These are phyloP conservation scores for Zaprionus africanus DNA, from an alignment of 1,140 invertebrate genomes.

Conservation along the genomic window DNA sequence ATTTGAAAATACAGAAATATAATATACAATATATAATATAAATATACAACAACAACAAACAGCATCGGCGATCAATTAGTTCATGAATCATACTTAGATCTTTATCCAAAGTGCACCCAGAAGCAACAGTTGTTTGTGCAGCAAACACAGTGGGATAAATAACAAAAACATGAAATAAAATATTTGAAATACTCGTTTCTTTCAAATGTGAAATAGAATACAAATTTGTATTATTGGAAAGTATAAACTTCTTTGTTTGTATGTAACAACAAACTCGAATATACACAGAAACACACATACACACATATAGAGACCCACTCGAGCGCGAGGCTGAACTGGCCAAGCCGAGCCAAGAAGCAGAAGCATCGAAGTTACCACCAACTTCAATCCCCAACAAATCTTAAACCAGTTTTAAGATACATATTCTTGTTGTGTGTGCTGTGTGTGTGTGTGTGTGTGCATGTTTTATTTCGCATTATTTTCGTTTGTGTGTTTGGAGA, in stretches of 20 bases:
- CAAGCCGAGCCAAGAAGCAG: conserved; percentile 46
- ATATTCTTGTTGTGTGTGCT: conserved; percentile 64
- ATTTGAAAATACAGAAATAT: background rate
- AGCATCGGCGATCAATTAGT: background rate
- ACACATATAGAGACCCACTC: conserved; percentile 26
- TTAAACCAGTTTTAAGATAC: conserved; percentile 82
- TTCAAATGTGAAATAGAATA: conserved; percentile 30
- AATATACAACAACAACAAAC: conserved; percentile 1
- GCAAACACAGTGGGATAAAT: background rate
- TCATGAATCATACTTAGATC: background rate
- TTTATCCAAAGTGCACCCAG: conserved; percentile 18
- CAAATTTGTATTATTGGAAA: conserved; percentile 40
- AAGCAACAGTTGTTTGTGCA: conserved; percentile 44
- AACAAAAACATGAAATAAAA: conserved; percentile 9
- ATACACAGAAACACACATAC: conserved; percentile 37
- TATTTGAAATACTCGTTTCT: conserved; percentile 23
- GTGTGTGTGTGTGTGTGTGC: conserved; percentile 48
- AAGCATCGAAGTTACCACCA: conserved; percentile 71
- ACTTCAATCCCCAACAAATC: conserved; percentile 76
- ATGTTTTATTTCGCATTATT: conserved; percentile 74
- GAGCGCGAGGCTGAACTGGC: conserved; percentile 35
- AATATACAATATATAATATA: background rate
- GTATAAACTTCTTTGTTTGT: conserved; percentile 39
- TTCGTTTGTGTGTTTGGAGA: conserved; percentile 60
- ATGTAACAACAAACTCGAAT: conserved; percentile 31